Base-by-base conservation (phyloP, 2,113 vertebrate genomes). In the Stigmatopora argus region DNA sequence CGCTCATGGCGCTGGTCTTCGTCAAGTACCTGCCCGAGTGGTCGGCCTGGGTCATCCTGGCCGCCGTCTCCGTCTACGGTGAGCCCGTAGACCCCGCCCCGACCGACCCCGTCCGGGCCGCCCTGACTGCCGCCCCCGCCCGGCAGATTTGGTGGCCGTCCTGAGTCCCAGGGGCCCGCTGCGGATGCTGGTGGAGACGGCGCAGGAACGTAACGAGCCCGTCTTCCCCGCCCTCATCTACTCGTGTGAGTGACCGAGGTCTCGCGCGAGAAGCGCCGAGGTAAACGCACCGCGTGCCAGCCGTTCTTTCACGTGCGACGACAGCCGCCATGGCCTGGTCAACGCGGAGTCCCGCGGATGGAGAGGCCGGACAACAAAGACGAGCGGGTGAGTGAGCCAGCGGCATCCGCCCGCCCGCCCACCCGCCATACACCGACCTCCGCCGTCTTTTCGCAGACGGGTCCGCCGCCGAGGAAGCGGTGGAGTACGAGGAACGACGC, bases 1-100 rank as follows among this genome's bases (percentile, higher is more conserved):
- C 97, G 79, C 93, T 99, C 81, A 99, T 99, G 96, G 96, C 97
- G 31, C 90, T 99, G 78, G 96, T 99, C 55, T 99, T 99, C 87
- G 98, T 99, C 83, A 99, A 99, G 81, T 99, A 99, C 80, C 94
- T 99, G 75, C 97, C 97, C 1, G 96, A 99, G 73, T 99, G 96
- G 97, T 98, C 97, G 6, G 94, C 96, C 0, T 99, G 97, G 97
- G 94, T 99, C 83, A 99, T 99, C 81, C 81, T 99, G 79, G 96
- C 94, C 56, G 94, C 95, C 74, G 98, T 99, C 81, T 99, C 97
- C 12, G 92, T 99, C 73, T 99, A 99, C 57, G 97, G 97, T 99
- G 82, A 77, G 52, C 72, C 38, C 38, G 19, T 12, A 3, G 2
- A 31, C 26, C 51, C 21, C 21, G 2, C 26, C 26, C 26, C 26